These are phyloP conservation scores for Dicentrarchus labrax DNA, from an alignment of 2,113 vertebrate species.

Conservation along the genomic window DNA sequence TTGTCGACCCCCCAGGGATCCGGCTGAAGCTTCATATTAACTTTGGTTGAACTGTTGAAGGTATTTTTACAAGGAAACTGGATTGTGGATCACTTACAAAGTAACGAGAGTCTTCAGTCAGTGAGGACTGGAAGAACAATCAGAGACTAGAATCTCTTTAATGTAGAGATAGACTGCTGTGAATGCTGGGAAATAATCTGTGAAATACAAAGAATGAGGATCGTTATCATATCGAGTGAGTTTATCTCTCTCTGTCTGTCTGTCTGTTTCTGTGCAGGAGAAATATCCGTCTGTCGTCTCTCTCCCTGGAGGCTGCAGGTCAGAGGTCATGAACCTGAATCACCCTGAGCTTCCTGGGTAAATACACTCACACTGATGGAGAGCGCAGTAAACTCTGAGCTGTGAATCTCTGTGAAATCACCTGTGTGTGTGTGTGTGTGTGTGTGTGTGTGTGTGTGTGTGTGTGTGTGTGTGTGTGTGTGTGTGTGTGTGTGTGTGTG, in stretches of 20 bases:
- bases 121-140: too few species aligned
- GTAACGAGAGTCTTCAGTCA: too few species aligned
- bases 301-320: slow-evolving; percentile 65
- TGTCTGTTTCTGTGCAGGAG: slow-evolving; percentile 55
- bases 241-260: background rate
- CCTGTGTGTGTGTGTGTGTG: background rate
- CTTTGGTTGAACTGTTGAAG: too few species aligned
- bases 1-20: too few species aligned
- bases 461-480: slow-evolving; percentile 41
- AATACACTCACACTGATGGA: background rate
- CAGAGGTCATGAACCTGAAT: slow-evolving; percentile 72
- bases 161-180: too few species aligned
- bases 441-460: background rate
- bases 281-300: slow-evolving; percentile 65
- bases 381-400: background rate
- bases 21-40: too few species aligned
- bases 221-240: too few species aligned
- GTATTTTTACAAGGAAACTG: too few species aligned
- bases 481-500: background rate
- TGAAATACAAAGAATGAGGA: too few species aligned
- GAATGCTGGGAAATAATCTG: too few species aligned
- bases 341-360: slow-evolving; percentile 74
- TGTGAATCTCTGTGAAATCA: background rate
- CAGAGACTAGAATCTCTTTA: too few species aligned
- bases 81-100: too few species aligned